Conservation (phyloP, 2,113 vertebrate genomes). For the Chloroceryle aenea region DNA sequence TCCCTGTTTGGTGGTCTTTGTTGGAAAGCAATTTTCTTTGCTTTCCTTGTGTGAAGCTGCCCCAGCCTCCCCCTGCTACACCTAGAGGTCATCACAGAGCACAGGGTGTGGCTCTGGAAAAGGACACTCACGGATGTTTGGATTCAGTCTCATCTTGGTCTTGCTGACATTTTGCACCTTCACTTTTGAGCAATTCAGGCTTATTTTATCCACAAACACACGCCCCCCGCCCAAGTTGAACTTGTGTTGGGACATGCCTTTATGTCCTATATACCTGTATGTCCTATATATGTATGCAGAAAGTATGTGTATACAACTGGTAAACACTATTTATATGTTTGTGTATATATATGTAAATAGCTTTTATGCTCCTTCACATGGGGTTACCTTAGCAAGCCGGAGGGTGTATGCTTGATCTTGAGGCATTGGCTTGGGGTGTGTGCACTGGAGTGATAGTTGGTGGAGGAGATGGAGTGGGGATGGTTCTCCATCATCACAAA, state of each 20-base stretch:
- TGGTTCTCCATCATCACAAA: neutral
- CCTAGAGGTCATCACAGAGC: neutral
- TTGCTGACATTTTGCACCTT: neutral
- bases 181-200: neutral
- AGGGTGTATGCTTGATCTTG: fast-evolving
- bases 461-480: fast-evolving
- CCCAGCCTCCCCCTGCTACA: neutral
- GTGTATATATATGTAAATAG: neutral
- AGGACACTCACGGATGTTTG: fast-evolving
- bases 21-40: neutral
- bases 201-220: no score
- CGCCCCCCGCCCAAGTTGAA: neutral
- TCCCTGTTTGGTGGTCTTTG: neutral
- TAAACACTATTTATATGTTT: neutral
- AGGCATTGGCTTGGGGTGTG: neutral
- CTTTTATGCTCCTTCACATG: neutral
- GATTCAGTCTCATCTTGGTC: neutral
- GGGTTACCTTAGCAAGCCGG: neutral
- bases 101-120: neutral
- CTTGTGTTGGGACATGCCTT: neutral
- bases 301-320: neutral
- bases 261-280: neutral
- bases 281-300: neutral
- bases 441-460: neutral
- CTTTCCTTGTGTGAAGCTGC: neutral